Base-by-base conservation (phyloP, 64 coral and sea anemone species). In the Montipora foliosa region DNA sequence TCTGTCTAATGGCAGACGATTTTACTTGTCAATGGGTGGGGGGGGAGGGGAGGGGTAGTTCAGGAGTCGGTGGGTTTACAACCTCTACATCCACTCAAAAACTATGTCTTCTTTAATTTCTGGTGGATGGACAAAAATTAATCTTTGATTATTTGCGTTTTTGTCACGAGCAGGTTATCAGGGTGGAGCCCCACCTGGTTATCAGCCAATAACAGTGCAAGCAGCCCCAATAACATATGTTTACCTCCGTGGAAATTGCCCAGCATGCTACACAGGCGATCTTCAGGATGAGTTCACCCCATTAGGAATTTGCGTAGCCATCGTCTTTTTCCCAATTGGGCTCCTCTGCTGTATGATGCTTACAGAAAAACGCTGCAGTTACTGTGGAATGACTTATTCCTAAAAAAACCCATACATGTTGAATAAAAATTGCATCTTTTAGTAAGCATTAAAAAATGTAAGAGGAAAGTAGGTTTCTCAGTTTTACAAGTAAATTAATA, bases 271-370 rank as follows among this genome's bases (percentile, higher is more conserved):
- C 4, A n/a, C 53, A 51, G 96, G 96, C 12, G 71, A 47, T 21
- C 74, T 93, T 13, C 8, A 92, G 10, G 74, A 94, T 3, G 67
- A 91, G 55, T 97, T 73, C 82, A 97, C 96, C 12, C 47, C 47
- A 12, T 59, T 97, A 1, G 96, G 96, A 9, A 81, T 97, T 74
- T 89, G 78, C 46, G 68, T 97, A 49, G 96, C 96, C 10, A 85
- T 97, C 57, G 92, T n/a, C 8, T 97, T 92, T 59, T 97, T 97
- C 50, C 96, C 96, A 13, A 24, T 97, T 60, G 96, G 96, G 44
- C 68, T 97, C 44, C 17, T 97, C 20, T 97, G 96, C 46, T 97
- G 96, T 88, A 16, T 97, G 64, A 5, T 83, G 67, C 75, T 97
- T 4, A 97, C 96, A 73, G 93, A 97, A 91, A 97, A 89, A 47